Base-by-base conservation (phyloP, 2,888 invertebrate species). In the Trissoscelio sp. region DNA sequence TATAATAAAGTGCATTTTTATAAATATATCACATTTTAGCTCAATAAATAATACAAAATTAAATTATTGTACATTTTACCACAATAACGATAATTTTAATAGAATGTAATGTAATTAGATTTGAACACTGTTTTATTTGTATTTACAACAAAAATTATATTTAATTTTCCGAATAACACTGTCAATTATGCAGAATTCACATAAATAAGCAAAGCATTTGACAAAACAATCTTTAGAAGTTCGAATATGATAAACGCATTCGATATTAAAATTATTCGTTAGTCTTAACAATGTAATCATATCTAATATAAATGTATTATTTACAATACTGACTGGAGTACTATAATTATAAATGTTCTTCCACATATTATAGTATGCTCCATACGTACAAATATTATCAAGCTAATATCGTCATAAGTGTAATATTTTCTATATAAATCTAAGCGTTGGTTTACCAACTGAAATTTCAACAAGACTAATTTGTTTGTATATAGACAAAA, bases 351-450 rank as follows among this genome's bases (percentile, higher is more conserved):
- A 57, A 70, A 64, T 70, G 78, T 78, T 70, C 70, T 72, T 79
- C 72, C 66, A 66, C 55, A 39, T 69, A 77, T 55, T 58, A 77
- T 58, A 69, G 62, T 77, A 62, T 69, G 34, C 60, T 78, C 78
- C 64, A 58, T 48, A 62, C 69, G 78, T 78, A 78, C 78, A 79
- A 79, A 79, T 79, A 58, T 79, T 79, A 66, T 78, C 48, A 72
- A 66, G 69, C 58, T 60, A 48, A 69, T 77, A 69, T 69, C 55
- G 69, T 66, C 48, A 64, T 64, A 70, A 70, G 57, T 78, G 70
- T 78, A 70, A 70, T 69, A 55, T 78, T 78, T 79, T 72, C 58
- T 79, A 79, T 72, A 14, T 66, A 57, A 79, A 51, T 58, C 58
- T 53, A 57, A 72, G 55, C 20, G 60, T 69, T 60, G 70, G 70